Evolutionary conservation across 1,140 invertebrate genomes (phyloP).

Genomic region (Vollenhovia emeryi): DNA sequence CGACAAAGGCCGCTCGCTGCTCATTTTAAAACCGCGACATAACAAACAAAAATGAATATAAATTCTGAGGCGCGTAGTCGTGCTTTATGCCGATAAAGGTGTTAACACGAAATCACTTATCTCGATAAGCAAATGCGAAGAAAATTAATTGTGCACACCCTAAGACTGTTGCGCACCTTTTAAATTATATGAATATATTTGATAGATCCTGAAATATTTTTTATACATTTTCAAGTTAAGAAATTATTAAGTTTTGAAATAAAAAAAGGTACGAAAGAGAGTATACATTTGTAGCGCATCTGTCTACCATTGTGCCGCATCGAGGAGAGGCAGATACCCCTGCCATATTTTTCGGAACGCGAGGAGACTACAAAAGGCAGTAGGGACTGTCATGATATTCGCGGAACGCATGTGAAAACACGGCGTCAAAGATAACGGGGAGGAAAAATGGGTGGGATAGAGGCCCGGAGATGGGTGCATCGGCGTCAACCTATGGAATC

Average conservation of each 20-base stretch:
- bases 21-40: not conserved
- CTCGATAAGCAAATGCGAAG: not conserved
- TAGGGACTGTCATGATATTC: not conserved
- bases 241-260: not conserved
- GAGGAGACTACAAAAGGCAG: not conserved
- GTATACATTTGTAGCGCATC: not conserved
- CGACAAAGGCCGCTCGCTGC: conserved; percentile 8
- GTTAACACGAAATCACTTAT: conserved; percentile 7
- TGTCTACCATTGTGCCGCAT: not conserved
- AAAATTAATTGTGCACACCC: not conserved
- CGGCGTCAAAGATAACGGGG: conserved; percentile 1
- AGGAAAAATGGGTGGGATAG: not conserved
- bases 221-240: not conserved
- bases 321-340: not conserved
- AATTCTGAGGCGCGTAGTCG: not conserved
- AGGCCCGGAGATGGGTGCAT: not conserved
- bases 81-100: not conserved
- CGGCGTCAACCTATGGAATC: conserved; percentile 5
- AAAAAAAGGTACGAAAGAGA: not conserved
- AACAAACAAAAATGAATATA: conserved; percentile 34
- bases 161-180: not conserved
- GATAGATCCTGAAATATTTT: not conserved
- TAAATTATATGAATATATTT: not conserved
- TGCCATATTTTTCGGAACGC: conserved; percentile 21
- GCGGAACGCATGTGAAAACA: conserved; percentile 31